Evolutionary conservation across 23 tunicate genomes (phyloP).

Genomic region (Corella eumyota): DNA sequence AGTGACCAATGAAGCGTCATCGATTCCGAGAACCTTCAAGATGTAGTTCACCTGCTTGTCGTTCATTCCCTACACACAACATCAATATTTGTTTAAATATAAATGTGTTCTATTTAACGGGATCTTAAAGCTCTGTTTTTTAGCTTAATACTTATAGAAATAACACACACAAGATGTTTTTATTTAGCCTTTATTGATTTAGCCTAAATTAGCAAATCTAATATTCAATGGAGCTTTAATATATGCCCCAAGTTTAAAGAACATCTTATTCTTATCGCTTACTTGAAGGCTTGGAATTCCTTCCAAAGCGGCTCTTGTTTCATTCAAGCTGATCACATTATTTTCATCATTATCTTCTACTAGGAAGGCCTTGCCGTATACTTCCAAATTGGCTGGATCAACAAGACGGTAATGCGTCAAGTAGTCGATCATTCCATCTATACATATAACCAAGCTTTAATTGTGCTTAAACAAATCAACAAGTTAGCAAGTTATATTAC

Average conservation of each 20-base stretch:
- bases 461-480: no score
- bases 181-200: no score
- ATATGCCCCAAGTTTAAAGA: no score
- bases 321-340: constrained; percentile 38
- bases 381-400: constrained; percentile 48
- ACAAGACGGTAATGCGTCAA: constrained; percentile 72
- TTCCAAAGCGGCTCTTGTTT: constrained; percentile 63
- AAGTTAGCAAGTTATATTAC: no score
- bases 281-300: constrained; percentile 75
- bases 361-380: constrained; percentile 76
- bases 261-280: no score
- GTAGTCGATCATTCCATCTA: constrained; percentile 76
- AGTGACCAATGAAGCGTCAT: constrained; percentile 67
- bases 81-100: no score
- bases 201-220: no score
- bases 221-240: no score
- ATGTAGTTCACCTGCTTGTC: constrained; percentile 64
- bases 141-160: no score
- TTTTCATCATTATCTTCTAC: constrained; percentile 82
- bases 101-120: no score
- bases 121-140: no score
- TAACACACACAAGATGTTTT: no score
- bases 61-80: constrained; percentile 38
- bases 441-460: background rate
- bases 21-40: constrained; percentile 68